These are phyloP conservation scores for Marasmarcha lunaedactyla DNA, from an alignment of 2,888 invertebrate genomes.

Conservation along the genomic window DNA sequence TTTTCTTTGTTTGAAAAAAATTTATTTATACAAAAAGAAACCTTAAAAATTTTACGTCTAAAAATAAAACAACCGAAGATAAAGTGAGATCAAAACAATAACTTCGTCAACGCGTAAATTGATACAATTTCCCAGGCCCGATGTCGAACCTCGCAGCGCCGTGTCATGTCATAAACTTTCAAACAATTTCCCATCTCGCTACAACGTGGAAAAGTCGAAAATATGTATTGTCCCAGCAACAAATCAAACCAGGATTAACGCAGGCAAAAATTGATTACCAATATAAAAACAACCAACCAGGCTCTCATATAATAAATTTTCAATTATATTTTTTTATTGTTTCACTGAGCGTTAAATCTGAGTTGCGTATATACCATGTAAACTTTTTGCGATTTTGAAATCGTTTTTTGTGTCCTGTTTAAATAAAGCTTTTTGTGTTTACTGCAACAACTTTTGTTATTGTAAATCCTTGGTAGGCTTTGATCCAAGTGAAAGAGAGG, in stretches of 20 bases:
- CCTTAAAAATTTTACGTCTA: too few species aligned
- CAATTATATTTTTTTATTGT: not conserved
- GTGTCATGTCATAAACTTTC: not conserved
- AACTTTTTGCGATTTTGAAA: too few species aligned
- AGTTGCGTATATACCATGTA: not conserved
- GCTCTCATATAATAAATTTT: not conserved
- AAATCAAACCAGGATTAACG: not conserved
- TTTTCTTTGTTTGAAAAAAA: too few species aligned
- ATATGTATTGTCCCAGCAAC: not conserved
- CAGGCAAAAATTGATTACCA: conserved; percentile 1
- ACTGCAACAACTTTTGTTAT: too few species aligned
- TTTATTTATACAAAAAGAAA: too few species aligned
- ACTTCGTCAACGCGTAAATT: not conserved
- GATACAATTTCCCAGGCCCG: not conserved
- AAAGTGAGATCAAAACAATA: too few species aligned
- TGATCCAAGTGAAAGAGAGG: too few species aligned
- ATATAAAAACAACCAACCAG: not conserved
- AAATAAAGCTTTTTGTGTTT: too few species aligned
- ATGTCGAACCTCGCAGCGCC: not conserved
- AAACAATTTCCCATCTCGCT: conserved; percentile 1
- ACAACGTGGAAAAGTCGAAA: not conserved
- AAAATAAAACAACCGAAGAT: too few species aligned
- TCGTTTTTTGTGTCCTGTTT: too few species aligned
- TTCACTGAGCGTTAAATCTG: not conserved
- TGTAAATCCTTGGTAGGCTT: too few species aligned